Base-by-base conservation (phyloP, 2,888 invertebrate genomes). In the Drosophila pseudotakahashii region DNA sequence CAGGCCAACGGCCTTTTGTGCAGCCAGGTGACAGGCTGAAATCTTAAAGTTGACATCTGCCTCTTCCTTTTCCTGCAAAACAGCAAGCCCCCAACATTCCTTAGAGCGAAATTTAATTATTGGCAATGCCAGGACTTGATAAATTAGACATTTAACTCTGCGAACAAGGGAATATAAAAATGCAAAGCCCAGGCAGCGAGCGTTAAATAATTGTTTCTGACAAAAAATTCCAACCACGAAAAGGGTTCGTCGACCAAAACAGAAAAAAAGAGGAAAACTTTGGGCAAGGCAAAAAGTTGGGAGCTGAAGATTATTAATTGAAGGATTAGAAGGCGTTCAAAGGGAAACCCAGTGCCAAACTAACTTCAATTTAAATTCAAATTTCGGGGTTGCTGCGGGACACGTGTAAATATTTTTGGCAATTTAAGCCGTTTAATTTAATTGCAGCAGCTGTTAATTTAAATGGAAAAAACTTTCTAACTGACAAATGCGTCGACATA, bases 331-430 rank as follows among this genome's bases (percentile, higher is more conserved):
- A 78, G 81, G 72, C 76, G 78, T 66, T 81, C 79, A 77, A 73
- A 74, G 62, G 66, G 53, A 53, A 47, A 45, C 50, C 51, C 61
- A 37, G 64, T 61, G 73, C 30, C 64, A 54, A 81, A 78, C 81
- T 76, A 77, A 84, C 76, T 86, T 86, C 81, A 83, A 84, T 84
- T 78, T 81, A 81, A 86, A 86, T 86, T 79, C 74, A 81, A 81
- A 81, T 84, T 86, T 62, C 47, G 66, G 58, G 45, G 7, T 50
- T 47, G 16, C 23, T 51, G 13, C 30, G 26, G 30, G 73, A 69
- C 79, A 84, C 81, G 84, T 86, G 84, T 70, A 79, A 84, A 84
- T 81, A 72, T 78, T 74, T 73, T 68, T 61, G 47, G 60, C 75
- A 79, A 83, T 81, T 77, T 74, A 79, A 81, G 73, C 52, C 81